These are phyloP conservation scores for Chrysolina americana DNA, from an alignment of 2,888 invertebrate genomes.

Conservation along the genomic window DNA sequence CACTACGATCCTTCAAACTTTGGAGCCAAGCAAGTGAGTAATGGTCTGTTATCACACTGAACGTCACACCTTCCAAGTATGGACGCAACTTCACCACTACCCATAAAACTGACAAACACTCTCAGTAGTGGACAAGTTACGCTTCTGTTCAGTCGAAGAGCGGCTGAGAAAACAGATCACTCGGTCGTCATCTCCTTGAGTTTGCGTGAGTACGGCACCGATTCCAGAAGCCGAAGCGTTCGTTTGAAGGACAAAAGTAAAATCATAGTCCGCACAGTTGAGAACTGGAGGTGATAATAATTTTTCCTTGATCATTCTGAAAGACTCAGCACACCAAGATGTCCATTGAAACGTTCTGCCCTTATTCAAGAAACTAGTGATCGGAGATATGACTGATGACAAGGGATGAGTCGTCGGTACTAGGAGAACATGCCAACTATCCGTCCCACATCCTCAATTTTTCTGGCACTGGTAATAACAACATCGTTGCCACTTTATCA, in stretches of 20 bases:
- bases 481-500: slow-evolving; percentile 8
- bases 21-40: slow-evolving; percentile 43
- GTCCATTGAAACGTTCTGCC: slow-evolving; percentile 33
- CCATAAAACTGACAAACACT: slow-evolving; percentile 39
- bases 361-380: slow-evolving; percentile 37
- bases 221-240: neutral
- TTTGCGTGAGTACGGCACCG: neutral
- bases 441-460: slow-evolving; percentile 36
- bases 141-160: slow-evolving; percentile 11
- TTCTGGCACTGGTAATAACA: slow-evolving; percentile 33
- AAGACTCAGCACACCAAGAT: slow-evolving; percentile 18
- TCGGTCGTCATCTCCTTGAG: neutral
- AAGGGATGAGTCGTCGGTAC: slow-evolving; percentile 44
- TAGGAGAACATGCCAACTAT: slow-evolving; percentile 41
- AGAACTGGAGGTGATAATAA: slow-evolving; percentile 36
- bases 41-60: slow-evolving; percentile 47
- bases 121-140: slow-evolving; percentile 11
- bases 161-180: neutral
- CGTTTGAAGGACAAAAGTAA: slow-evolving; percentile 26
- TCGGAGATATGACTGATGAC: slow-evolving; percentile 35
- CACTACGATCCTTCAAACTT: slow-evolving; percentile 34
- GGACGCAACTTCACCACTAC: slow-evolving; percentile 43
- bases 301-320: slow-evolving; percentile 30
- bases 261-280: slow-evolving; percentile 31
- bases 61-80: slow-evolving; percentile 41